Evolutionary conservation across 2,113 vertebrate species (phyloP).

Genomic region (Spea multiplicata): DNA sequence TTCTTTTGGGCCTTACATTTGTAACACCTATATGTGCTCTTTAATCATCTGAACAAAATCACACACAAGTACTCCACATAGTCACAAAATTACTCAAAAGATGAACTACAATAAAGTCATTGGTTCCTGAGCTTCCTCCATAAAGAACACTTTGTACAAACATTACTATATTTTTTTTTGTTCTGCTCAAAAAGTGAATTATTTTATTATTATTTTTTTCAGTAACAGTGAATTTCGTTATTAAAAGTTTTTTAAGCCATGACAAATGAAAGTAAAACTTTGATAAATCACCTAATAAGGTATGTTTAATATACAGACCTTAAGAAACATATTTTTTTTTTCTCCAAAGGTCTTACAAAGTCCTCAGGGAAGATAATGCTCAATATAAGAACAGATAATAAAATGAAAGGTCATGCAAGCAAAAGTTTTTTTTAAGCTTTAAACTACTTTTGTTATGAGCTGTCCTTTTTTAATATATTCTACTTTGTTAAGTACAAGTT

Average conservation of each 20-base stretch:
- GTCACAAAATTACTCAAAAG: too few species aligned
- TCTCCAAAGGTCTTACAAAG: conserved; percentile 35
- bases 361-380: conserved; percentile 17
- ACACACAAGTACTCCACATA: too few species aligned
- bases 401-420: conserved; percentile 39
- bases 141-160: too few species aligned
- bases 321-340: conserved; percentile 5
- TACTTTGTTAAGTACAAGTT: conserved; percentile 9
- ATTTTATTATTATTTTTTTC: too few species aligned
- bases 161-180: too few species aligned
- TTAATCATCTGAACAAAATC: too few species aligned
- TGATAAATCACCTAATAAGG: conserved; percentile 19
- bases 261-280: conserved; percentile 17
- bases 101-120: too few species aligned
- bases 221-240: too few species aligned
- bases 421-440: conserved; percentile 1
- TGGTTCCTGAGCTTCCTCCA: too few species aligned
- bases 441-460: conserved; percentile 16
- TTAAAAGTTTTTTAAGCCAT: not conserved
- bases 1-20: too few species aligned
- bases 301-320: conserved; percentile 35
- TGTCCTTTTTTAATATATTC: conserved; percentile 7
- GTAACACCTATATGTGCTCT: too few species aligned
- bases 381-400: conserved; percentile 35
- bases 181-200: too few species aligned